These are phyloP conservation scores for Columba janthina DNA, from an alignment of 2,113 vertebrate species.

Conservation along the genomic window DNA sequence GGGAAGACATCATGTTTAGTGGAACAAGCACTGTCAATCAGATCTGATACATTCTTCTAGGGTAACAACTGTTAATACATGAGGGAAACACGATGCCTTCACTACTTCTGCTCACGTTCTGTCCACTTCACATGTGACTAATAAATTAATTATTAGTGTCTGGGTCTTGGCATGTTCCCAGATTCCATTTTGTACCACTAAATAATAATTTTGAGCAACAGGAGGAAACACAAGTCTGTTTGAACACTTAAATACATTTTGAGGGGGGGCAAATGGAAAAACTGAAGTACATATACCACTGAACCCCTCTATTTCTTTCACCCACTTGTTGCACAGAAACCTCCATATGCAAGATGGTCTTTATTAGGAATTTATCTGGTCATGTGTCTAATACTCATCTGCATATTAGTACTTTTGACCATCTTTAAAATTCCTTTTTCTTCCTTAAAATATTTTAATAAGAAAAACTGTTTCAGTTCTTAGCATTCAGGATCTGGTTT, in stretches of 20 bases:
- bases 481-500: not conserved
- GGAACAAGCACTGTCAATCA: not conserved
- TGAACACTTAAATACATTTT: not conserved
- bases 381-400: not conserved
- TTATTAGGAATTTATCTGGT: not conserved
- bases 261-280: not conserved
- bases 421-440: not conserved
- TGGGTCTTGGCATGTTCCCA: not conserved
- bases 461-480: not conserved
- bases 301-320: not conserved
- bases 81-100: conserved; percentile 17
- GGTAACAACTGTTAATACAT: not conserved
- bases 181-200: not conserved
- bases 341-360: not conserved
- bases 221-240: not conserved
- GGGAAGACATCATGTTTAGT: not conserved
- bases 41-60: not conserved
- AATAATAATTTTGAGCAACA: not conserved
- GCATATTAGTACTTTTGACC: not conserved
- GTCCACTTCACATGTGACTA: conserved; percentile 3
- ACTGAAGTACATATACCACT: not conserved
- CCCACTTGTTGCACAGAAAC: not conserved
- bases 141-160: conserved; percentile 25
- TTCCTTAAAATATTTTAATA: not conserved
- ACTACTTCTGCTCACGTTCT: not conserved